Percentiles rank a stretch among this genome's conserved stretches.
These are phyloP conservation scores for Procambarus virginalis DNA, from an alignment of 1,140 invertebrate species.

Conservation along the genomic window DNA sequence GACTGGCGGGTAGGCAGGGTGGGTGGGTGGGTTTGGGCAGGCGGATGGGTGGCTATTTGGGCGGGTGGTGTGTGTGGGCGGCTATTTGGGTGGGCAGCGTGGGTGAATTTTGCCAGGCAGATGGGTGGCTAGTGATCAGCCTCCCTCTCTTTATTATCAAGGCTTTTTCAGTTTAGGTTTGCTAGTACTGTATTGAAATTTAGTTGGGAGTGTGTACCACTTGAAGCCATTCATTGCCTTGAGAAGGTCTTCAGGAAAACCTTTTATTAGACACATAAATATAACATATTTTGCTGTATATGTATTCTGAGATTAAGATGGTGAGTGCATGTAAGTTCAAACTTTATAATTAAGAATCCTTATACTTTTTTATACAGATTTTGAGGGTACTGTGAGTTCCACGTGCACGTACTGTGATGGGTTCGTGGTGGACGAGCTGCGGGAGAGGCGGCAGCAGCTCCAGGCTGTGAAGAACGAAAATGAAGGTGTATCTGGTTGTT, in stretches of 20 bases:
- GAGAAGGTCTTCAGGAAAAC: neutral
- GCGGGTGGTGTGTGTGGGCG: too few species aligned
- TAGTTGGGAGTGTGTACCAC: neutral
- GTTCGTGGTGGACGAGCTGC: neutral
- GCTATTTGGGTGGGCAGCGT: too few species aligned
- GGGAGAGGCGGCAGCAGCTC: neutral
- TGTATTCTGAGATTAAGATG: neutral
- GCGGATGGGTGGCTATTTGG: too few species aligned
- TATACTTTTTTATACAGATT: neutral
- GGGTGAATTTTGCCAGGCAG: too few species aligned
- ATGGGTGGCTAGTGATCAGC: too few species aligned
- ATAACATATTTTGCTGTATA: neutral
- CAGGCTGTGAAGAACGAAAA: too few species aligned
- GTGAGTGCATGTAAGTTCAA: neutral
- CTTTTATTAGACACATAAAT: neutral
- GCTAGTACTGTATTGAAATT: too few species aligned
- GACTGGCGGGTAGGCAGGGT: too few species aligned
- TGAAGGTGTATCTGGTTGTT: too few species aligned
- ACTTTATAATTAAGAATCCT: neutral
- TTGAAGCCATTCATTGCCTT: neutral
- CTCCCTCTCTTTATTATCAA: too few species aligned
- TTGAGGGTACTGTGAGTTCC: neutral
- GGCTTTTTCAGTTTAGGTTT: too few species aligned
- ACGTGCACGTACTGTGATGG: neutral
- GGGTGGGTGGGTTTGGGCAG: too few species aligned